Conservation (phyloP, 2,797 vertebrate genomes). For the Decapterus maruadsi region DNA sequence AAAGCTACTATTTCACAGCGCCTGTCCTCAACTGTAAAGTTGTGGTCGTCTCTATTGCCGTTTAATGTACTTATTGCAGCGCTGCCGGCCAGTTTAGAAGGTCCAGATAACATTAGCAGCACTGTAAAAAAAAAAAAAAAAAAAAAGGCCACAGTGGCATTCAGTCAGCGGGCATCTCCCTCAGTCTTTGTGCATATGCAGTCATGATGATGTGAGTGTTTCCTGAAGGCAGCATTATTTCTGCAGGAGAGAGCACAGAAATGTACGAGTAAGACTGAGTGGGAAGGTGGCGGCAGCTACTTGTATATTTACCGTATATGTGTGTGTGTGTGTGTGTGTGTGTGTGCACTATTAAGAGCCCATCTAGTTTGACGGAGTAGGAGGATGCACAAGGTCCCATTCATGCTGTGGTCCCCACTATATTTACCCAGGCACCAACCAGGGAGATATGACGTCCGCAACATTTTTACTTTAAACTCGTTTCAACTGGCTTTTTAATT, state of each 20-base stretch:
- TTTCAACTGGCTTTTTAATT: constrained; percentile 31
- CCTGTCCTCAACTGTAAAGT: constrained; percentile 22
- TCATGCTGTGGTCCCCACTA: constrained; percentile 69
- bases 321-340: constrained; percentile 27
- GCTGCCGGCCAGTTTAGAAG: constrained; percentile 29
- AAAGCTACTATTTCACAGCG: background rate
- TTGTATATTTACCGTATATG: constrained; percentile 64
- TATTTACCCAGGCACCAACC: constrained; percentile 70
- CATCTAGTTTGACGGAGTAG: constrained; percentile 65
- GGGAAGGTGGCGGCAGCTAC: constrained; percentile 60
- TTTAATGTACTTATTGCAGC: constrained; percentile 28
- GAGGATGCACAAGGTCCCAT: constrained; percentile 77
- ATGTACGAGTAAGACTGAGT: constrained; percentile 42
- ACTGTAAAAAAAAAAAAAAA: constrained; percentile 11
- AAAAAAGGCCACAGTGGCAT: constrained; percentile 42
- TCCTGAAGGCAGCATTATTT: constrained; percentile 68
- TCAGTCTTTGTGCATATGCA: constrained; percentile 48
- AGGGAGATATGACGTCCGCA: constrained; percentile 69
- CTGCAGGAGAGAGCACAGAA: constrained; percentile 48
- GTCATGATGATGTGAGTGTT: constrained; percentile 54
- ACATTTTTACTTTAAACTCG: constrained; percentile 63
- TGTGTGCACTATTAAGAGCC: constrained; percentile 56
- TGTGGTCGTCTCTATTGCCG: background rate
- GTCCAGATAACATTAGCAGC: constrained; percentile 26
- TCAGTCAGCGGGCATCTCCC: constrained; percentile 21